phyloP scores from a whole-genome alignment of 2,113 vertebrate species.

The Notiomystis cincta region DNA sequence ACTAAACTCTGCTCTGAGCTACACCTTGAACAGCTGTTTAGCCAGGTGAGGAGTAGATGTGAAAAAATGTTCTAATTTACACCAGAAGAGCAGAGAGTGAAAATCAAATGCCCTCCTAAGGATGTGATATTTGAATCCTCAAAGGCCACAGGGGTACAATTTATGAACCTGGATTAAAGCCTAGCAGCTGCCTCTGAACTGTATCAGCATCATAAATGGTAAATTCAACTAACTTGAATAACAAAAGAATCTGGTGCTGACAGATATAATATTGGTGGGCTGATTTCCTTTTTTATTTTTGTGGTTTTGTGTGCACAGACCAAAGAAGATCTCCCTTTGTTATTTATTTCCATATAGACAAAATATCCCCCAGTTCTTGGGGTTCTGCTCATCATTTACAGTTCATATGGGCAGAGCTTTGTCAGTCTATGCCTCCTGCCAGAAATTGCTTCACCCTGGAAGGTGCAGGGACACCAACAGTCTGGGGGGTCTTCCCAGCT shows the following conservation, averaged over 20 bases:
- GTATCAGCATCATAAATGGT: background rate
- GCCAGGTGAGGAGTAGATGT: background rate
- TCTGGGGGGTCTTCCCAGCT: background rate
- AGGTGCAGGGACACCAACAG: background rate
- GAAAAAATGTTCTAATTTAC: background rate
- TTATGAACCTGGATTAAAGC: background rate
- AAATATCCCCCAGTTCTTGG: background rate
- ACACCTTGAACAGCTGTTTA: background rate
- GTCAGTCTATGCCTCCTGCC: background rate
- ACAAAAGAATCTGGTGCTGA: background rate
- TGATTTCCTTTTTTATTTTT: background rate
- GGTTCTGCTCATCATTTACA: background rate
- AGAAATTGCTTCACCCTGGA: background rate
- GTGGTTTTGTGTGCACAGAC: background rate
- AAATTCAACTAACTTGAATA: background rate
- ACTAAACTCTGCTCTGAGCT: background rate
- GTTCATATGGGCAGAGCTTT: background rate
- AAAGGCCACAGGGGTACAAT: background rate
- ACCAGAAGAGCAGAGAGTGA: background rate
- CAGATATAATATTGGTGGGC: background rate
- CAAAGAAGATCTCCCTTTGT: background rate
- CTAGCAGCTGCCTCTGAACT: background rate
- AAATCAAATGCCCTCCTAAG: background rate
- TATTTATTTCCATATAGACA: background rate
- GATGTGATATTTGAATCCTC: background rate